Conservation (phyloP, 1,140 invertebrate species). For the Drosophila orosa region DNA sequence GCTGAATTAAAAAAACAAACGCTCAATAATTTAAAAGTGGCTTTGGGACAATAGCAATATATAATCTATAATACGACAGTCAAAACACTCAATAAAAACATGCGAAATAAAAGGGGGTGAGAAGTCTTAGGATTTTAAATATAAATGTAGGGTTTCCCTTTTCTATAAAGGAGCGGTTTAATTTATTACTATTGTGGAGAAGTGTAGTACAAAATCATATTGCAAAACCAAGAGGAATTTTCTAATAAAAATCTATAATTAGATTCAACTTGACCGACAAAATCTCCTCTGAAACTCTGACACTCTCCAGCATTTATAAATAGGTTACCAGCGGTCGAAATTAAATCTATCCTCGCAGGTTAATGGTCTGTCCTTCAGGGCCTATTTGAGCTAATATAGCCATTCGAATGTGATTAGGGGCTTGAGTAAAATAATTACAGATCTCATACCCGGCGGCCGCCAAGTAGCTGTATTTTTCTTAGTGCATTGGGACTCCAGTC, state of each 20-base stretch:
- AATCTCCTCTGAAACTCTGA: slow-evolving; percentile 8
- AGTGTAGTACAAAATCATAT: neutral
- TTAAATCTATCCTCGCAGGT: slow-evolving; percentile 21
- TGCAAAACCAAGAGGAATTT: neutral
- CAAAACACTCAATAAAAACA: neutral
- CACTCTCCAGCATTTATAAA: slow-evolving; percentile 37
- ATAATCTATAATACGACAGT: no score
- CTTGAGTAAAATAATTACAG: slow-evolving; percentile 66
- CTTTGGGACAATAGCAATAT: neutral
- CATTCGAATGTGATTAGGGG: slow-evolving; percentile 66
- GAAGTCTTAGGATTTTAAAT: neutral
- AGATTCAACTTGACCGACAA: neutral
- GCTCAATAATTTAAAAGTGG: neutral
- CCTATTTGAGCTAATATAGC: slow-evolving; percentile 56
- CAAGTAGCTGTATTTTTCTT: neutral
- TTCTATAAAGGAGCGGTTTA: neutral
- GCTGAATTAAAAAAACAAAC: neutral
- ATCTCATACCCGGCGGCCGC: slow-evolving; percentile 10
- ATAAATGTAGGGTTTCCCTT: neutral
- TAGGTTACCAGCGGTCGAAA: slow-evolving; percentile 22
- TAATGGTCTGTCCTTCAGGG: slow-evolving; percentile 31
- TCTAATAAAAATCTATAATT: neutral
- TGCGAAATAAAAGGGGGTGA: neutral
- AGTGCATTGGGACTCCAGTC: slow-evolving; percentile 41
- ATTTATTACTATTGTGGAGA: neutral